Evolutionary conservation across 1,140 invertebrate genomes (phyloP).

Genomic region (Lanistes nyassanus): DNA sequence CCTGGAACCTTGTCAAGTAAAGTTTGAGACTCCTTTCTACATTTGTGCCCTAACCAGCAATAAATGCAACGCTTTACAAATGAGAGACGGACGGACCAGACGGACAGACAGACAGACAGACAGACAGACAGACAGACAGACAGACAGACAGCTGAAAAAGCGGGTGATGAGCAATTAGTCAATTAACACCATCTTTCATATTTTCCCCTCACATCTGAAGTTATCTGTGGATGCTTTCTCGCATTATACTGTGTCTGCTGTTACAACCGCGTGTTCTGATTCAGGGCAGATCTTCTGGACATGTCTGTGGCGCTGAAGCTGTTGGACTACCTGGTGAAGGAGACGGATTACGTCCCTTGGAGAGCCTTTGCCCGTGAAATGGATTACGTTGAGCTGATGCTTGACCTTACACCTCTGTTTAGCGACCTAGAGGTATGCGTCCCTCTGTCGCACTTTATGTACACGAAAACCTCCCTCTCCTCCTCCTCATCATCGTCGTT

Average conservation of each 20-base stretch:
- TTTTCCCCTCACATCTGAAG: not conserved
- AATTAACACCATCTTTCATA: not conserved
- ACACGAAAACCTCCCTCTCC: no score
- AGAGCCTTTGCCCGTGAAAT: conserved; percentile 73
- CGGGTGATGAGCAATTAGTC: no score
- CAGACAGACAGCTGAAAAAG: not conserved
- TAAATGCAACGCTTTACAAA: no score
- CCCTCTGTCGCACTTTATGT: no score
- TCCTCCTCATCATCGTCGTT: no score
- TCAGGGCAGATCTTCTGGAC: conserved; percentile 78
- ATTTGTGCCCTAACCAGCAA: no score
- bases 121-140: not conserved
- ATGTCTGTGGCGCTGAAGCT: conserved; percentile 76
- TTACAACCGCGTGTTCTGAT: not conserved
- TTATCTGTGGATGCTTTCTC: no score
- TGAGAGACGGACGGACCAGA: not conserved
- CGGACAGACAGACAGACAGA: no score
- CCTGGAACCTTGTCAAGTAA: conserved; percentile 73
- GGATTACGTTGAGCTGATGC: conserved; percentile 74
- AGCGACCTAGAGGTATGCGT: conserved; percentile 51
- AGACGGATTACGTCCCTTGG: conserved; percentile 75
- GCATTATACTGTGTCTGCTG: not conserved
- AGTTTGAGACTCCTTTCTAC: conserved; percentile 4
- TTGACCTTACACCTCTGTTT: conserved; percentile 74
- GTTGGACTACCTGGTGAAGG: conserved; percentile 77